phyloP scores from a whole-genome alignment of 2,113 vertebrate species.

The Oryzias woworae region DNA sequence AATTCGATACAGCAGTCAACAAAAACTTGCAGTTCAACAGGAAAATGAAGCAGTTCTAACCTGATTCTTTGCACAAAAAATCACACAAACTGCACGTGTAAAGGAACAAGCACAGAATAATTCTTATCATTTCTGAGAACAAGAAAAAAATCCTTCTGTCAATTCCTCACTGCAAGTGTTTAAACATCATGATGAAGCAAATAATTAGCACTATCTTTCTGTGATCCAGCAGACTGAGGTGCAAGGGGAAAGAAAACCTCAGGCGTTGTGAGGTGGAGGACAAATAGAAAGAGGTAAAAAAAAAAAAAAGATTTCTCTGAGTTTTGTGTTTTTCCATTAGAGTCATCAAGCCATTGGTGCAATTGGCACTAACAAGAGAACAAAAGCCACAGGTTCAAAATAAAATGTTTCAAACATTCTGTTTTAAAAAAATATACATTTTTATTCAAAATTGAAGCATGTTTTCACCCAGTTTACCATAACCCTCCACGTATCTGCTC shows the following conservation, averaged over 20 bases:
- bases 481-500: too few relatives aligned
- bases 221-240: constrained; percentile 52
- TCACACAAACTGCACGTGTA: background rate
- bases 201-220: constrained; percentile 63
- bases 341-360: too few relatives aligned
- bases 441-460: too few relatives aligned
- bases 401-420: too few relatives aligned
- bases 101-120: background rate
- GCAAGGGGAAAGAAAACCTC: constrained; percentile 14
- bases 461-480: too few relatives aligned
- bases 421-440: too few relatives aligned
- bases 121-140: background rate
- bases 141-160: constrained; percentile 9
- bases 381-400: too few relatives aligned
- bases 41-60: background rate
- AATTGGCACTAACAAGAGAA: too few relatives aligned
- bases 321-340: too few relatives aligned
- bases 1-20: too few relatives aligned
- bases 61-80: background rate
- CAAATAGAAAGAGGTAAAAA: constrained; percentile 41
- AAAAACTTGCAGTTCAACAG: background rate
- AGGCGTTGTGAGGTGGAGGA: constrained; percentile 32
- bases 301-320: constrained; percentile 26
- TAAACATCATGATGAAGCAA: constrained; percentile 26
- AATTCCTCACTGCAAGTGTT: constrained; percentile 20